Conservation (phyloP, 2,797 vertebrate genomes). For the Oryzias dopingdopingensis region DNA sequence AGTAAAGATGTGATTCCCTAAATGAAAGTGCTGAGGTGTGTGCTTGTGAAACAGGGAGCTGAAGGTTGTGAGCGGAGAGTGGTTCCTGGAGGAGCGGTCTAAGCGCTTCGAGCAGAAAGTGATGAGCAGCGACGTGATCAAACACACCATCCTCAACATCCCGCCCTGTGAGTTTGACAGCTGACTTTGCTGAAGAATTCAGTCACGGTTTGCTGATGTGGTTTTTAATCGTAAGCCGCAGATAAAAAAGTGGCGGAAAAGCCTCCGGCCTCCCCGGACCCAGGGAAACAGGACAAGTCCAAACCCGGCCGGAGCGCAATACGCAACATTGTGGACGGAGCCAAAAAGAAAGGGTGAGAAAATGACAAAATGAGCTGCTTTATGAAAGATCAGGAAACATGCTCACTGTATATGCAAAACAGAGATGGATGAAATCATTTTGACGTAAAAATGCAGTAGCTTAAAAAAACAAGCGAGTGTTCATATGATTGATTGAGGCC, state of each 20-base stretch:
- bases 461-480: too few relatives aligned
- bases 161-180: conserved; percentile 73
- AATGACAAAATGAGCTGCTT: not conserved
- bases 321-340: conserved; percentile 65
- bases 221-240: conserved; percentile 30
- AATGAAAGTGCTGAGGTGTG: conserved; percentile 1
- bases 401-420: too few relatives aligned
- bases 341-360: conserved; percentile 84
- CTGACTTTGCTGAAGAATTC: conserved; percentile 2
- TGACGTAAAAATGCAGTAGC: too few relatives aligned
- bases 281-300: conserved; percentile 64
- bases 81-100: conserved; percentile 95
- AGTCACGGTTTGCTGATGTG: conserved; percentile 20
- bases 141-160: conserved; percentile 86
- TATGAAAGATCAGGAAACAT: not conserved
- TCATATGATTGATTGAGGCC: not conserved
- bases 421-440: too few relatives aligned
- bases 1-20: too few relatives aligned
- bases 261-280: conserved; percentile 16
- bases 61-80: conserved; percentile 91
- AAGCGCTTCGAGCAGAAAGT: conserved; percentile 86
- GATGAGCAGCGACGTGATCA: conserved; percentile 85
- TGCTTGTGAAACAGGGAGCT: conserved; percentile 80
- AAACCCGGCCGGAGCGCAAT: conserved; percentile 68
- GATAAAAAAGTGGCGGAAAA: conserved; percentile 52